Percentiles rank a stretch among this genome's conserved stretches.
Evolutionary conservation across 1,140 invertebrate genomes (phyloP).

Genomic region (Drosophila teissieri): DNA sequence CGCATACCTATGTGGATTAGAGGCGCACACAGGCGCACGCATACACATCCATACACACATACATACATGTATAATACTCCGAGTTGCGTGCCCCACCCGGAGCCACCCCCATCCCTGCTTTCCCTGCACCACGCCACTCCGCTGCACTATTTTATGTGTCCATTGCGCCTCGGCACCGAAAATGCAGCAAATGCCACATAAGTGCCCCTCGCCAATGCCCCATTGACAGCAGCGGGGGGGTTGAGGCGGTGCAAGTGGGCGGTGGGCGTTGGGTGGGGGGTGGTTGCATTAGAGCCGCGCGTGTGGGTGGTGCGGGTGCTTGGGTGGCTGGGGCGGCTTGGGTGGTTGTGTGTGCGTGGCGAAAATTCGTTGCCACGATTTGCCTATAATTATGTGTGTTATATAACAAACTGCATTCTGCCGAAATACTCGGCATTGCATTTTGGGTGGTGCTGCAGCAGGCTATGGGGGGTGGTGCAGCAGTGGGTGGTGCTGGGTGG

Average conservation of each 20-base stretch:
- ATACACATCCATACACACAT: slow-evolving; percentile 32
- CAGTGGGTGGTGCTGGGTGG: background rate
- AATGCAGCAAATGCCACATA: slow-evolving; percentile 80
- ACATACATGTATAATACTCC: slow-evolving; percentile 69
- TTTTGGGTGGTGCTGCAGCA: background rate
- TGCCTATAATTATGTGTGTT: slow-evolving; percentile 83
- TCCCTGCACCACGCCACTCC: background rate
- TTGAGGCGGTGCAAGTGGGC: slow-evolving; percentile 7
- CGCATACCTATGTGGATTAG: slow-evolving; percentile 23
- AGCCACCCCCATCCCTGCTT: background rate
- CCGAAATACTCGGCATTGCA: slow-evolving; percentile 58
- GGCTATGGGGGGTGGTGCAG: too few species aligned
- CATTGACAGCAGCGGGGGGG: slow-evolving; percentile 26
- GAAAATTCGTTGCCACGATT: slow-evolving; percentile 82
- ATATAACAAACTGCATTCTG: slow-evolving; percentile 82
- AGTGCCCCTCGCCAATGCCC: slow-evolving; percentile 56
- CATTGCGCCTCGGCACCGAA: slow-evolving; percentile 57
- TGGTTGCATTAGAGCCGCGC: slow-evolving; percentile 27
- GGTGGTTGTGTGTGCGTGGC: slow-evolving; percentile 53
- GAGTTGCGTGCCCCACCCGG: slow-evolving; percentile 45
- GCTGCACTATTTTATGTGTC: slow-evolving; percentile 43
- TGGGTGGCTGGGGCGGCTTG: slow-evolving; percentile 4
- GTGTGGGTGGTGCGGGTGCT: slow-evolving; percentile 9
- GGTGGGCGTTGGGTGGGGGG: background rate
- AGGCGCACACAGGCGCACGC: slow-evolving; percentile 11